Conservation (phyloP, 2,888 invertebrate genomes). For the Podabrus alpinus region DNA sequence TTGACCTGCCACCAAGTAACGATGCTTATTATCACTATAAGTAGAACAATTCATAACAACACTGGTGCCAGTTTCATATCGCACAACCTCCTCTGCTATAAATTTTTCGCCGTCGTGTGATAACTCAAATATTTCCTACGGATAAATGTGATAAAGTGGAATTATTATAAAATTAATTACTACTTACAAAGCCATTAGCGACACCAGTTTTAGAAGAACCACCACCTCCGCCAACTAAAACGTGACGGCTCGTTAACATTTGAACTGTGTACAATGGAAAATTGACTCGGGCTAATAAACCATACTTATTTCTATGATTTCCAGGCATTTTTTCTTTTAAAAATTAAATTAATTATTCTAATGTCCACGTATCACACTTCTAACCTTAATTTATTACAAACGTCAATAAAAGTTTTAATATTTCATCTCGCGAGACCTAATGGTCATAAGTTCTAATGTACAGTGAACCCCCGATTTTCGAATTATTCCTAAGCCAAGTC, state of each 20-base stretch:
- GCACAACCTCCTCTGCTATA: constrained; percentile 84
- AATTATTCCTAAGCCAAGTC: no score
- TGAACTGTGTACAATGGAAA: constrained; percentile 92
- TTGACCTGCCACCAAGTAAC: constrained; percentile 86
- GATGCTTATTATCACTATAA: constrained; percentile 71
- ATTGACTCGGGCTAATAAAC: constrained; percentile 84
- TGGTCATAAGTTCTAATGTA: background rate
- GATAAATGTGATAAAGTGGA: constrained; percentile 35
- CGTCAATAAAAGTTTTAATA: background rate
- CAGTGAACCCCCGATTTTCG: background rate
- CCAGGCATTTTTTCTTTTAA: constrained; percentile 62
- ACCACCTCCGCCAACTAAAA: constrained; percentile 96
- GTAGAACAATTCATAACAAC: constrained; percentile 92
- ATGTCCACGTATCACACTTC: background rate
- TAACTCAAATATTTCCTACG: constrained; percentile 90
- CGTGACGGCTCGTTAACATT: constrained; percentile 88
- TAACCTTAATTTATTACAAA: background rate
- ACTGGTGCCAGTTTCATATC: constrained; percentile 86
- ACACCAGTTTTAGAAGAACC: constrained; percentile 97
- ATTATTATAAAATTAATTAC: constrained; percentile 51
- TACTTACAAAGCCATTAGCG: constrained; percentile 93
- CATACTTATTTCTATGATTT: constrained; percentile 65
- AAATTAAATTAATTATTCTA: background rate
- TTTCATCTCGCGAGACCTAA: background rate
- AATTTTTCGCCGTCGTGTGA: constrained; percentile 83